A percentile compares a stretch with the other conserved stretches of the same genome.
Evolutionary conservation across 1,140 invertebrate species (phyloP).

Genomic region (Lasioglossum baleicum): DNA sequence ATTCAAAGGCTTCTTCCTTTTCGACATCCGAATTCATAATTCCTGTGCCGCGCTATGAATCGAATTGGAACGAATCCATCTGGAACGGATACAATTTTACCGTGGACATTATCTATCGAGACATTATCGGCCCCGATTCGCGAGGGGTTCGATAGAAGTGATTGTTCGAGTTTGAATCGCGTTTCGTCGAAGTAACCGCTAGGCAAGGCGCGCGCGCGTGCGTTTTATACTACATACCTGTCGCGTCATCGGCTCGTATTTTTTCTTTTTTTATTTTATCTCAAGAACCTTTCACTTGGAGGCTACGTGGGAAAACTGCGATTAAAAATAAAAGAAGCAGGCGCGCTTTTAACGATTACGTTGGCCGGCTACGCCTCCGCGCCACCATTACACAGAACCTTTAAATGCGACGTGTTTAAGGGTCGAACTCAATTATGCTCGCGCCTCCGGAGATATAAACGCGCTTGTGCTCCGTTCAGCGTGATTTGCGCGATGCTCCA

Average conservation of each 20-base stretch:
- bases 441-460: not conserved
- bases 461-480: no score
- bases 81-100: not conserved
- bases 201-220: conserved; percentile 3
- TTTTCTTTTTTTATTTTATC: conserved; percentile 33
- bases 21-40: conserved; percentile 11
- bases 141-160: not conserved
- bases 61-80: conserved; percentile 16
- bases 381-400: not conserved
- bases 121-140: not conserved
- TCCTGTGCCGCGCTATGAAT: not conserved
- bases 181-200: no score
- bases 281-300: conserved; percentile 35
- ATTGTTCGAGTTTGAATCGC: not conserved
- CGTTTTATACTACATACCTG: not conserved
- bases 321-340: conserved; percentile 41
- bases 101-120: not conserved
- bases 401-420: conserved; percentile 10
- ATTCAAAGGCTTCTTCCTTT: conserved; percentile 23
- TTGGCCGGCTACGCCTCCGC: not conserved
- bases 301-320: conserved; percentile 40
- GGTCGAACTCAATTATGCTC: conserved; percentile 25
- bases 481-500: no score
- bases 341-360: conserved; percentile 30
- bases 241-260: conserved; percentile 15